A percentile compares a stretch with the other conserved stretches of the same genome.
Evolutionary conservation across 1,140 invertebrate genomes (phyloP).

Genomic region (Drosophila punjabiensis): DNA sequence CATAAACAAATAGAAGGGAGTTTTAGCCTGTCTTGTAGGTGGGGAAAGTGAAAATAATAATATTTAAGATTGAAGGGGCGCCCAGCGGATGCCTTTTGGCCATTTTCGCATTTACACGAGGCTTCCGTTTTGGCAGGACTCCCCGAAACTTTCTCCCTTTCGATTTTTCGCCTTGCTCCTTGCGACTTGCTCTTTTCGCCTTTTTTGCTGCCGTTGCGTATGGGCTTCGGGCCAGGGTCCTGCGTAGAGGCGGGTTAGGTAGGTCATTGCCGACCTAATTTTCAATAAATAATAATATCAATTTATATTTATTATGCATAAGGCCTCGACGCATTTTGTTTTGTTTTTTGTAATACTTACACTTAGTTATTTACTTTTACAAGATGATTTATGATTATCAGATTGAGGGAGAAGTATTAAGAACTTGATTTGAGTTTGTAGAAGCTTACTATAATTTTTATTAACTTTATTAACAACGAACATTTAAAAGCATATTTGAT

Average conservation of each 20-base stretch:
- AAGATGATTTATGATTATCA: conserved; percentile 23
- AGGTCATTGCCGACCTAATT: conserved; percentile 60
- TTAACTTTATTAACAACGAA: background rate
- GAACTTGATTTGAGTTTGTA: background rate
- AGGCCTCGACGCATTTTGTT: conserved; percentile 5
- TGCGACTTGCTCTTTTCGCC: too few relatives aligned
- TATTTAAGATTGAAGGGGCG: conserved; percentile 57
- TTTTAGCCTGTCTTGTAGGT: background rate
- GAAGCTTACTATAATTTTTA: background rate
- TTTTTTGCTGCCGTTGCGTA: background rate
- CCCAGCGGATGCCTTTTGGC: conserved; percentile 59
- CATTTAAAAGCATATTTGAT: background rate
- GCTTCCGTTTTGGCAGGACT: conserved; percentile 70
- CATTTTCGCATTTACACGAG: conserved; percentile 63
- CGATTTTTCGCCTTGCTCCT: background rate
- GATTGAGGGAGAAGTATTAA: background rate
- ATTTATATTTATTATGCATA: conserved; percentile 61
- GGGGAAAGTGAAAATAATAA: conserved; percentile 28
- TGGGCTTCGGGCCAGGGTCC: conserved; percentile 12
- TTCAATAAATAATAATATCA: conserved; percentile 64
- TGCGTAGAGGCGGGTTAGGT: conserved; percentile 9
- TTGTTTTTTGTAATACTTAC: conserved; percentile 1
- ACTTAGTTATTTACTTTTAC: conserved; percentile 34
- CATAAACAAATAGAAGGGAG: conserved; percentile 13
- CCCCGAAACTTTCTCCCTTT: conserved; percentile 14